Percentiles rank a stretch among this genome's conserved stretches.
Evolutionary conservation across 2,113 vertebrate genomes (phyloP).

Genomic region (Lucifuga dentata): DNA sequence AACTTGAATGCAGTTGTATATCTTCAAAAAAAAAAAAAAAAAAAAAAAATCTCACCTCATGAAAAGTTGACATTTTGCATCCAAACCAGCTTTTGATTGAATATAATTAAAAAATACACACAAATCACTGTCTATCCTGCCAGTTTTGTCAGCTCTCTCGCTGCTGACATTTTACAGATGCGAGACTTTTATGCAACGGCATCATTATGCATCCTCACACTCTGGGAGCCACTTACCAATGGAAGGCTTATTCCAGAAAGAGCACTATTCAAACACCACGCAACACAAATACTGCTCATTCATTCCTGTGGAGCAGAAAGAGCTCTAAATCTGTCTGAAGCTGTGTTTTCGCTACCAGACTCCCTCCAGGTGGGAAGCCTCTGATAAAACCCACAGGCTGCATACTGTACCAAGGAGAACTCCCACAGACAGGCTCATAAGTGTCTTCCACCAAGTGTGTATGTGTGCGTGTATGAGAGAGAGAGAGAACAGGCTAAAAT

Average conservation of each 20-base stretch:
- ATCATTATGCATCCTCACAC: conserved; percentile 63
- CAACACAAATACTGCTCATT: conserved; percentile 66
- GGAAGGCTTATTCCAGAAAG: conserved; percentile 56
- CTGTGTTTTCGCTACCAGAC: conserved; percentile 67
- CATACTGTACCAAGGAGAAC: conserved; percentile 68
- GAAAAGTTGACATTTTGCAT: conserved; percentile 3
- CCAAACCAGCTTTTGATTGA: background rate
- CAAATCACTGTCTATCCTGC: conserved; percentile 1
- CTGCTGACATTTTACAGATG: conserved; percentile 28
- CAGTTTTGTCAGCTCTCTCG: conserved; percentile 1
- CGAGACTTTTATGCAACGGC: conserved; percentile 32
- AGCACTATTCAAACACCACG: conserved; percentile 63
- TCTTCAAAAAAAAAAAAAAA: background rate
- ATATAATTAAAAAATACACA: background rate
- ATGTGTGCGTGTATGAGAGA: conserved; percentile 7
- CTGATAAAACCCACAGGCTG: conserved; percentile 77
- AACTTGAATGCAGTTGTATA: background rate
- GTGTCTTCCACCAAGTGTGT: conserved; percentile 41
- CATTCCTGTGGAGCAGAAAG: conserved; percentile 73
- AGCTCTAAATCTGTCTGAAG: conserved; percentile 77
- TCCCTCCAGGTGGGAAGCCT: conserved; percentile 75
- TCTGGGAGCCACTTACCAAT: conserved; percentile 57
- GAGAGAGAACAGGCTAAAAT: background rate
- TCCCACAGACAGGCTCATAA: conserved; percentile 71
- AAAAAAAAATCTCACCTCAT: background rate